Base-by-base conservation (phyloP, 2,888 invertebrate species). In the Caenorhabditis sinica region DNA sequence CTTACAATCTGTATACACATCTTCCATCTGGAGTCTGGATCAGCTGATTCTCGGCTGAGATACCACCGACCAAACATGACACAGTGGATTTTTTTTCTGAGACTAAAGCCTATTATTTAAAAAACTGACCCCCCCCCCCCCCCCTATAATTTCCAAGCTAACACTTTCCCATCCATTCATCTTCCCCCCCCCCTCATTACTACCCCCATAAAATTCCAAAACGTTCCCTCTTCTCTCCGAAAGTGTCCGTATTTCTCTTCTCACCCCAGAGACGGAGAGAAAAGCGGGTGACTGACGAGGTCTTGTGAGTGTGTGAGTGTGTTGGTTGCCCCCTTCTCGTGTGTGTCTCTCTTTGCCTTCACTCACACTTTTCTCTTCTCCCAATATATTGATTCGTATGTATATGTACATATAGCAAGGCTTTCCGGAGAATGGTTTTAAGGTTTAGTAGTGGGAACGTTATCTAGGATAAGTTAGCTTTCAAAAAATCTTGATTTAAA, bases 311-410 rank as follows among this genome's bases (percentile, higher is more conserved):
- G 28, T 23, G n/a, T n/a, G n/a, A n/a, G n/a, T 13, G 11, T 40
- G 11, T 40, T 13, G 8, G 11, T 40, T 13, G 8, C 40, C 13
- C 40, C 13, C 40, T 11, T 40, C 40, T 40, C 45, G 30, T 63
- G 36, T 53, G 53, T 68, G 36, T 60, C 76, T 60, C 68, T 33
- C 40, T 17, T 23, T 43, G 43, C 36, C n/a, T 30, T 51, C 15
- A 30, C 77, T 71, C 61, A 17, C 11, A 36, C 28, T n/a, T 15
- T 43, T 43, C 11, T 28, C 45, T 51, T 9, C n/a, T 51, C 33
- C 33, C 68, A n/a, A 25, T 3, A 20, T 58, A 40, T 43, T 58
- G 58, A 60, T 58, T 58, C 30, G 71, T 45, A 45, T 58, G 15
- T 25, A 65, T n/a, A 45, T 40, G 23, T 61, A 4, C 6, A n/a